These are phyloP conservation scores for Leptinotarsa peninsularis DNA, from an alignment of 2,888 invertebrate species.

Conservation along the genomic window DNA sequence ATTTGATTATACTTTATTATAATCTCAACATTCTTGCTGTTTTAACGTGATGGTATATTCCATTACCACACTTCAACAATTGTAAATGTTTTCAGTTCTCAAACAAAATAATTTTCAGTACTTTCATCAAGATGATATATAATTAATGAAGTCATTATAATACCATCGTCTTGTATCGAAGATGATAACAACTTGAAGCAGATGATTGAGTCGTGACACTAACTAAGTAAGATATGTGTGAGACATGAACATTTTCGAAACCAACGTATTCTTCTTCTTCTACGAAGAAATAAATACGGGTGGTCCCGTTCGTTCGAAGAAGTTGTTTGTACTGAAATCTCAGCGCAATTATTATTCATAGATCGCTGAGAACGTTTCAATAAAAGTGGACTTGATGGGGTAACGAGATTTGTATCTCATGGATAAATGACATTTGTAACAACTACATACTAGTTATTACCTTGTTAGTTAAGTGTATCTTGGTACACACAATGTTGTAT, in stretches of 20 bases:
- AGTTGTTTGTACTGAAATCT: slow-evolving; percentile 25
- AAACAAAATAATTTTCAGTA: too few relatives aligned
- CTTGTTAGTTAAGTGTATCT: slow-evolving; percentile 12
- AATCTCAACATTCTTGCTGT: too few relatives aligned
- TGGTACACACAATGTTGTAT: slow-evolving; percentile 11
- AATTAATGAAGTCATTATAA: too few relatives aligned
- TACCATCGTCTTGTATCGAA: too few relatives aligned
- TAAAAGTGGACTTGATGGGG: slow-evolving; percentile 23
- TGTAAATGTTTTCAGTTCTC: too few relatives aligned
- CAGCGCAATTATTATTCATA: slow-evolving; percentile 21
- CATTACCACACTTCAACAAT: too few relatives aligned
- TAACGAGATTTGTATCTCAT: slow-evolving; percentile 4
- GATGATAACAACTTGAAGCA: too few relatives aligned
- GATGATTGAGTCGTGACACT: not conserved
- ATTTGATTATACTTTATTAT: too few relatives aligned
- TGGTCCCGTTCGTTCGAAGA: slow-evolving; percentile 23
- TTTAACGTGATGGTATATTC: too few relatives aligned
- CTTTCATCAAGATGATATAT: too few relatives aligned
- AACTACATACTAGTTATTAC: slow-evolving; percentile 20
- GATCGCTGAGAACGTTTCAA: slow-evolving; percentile 25
- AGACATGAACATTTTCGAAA: slow-evolving; percentile 3
- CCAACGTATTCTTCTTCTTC: not conserved
- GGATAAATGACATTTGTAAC: slow-evolving; percentile 26
- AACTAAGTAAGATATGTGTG: slow-evolving; percentile 5
- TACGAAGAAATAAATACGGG: slow-evolving; percentile 12